Base-by-base conservation (phyloP, 2,113 vertebrate species). In the Engraulis encrasicolus region DNA sequence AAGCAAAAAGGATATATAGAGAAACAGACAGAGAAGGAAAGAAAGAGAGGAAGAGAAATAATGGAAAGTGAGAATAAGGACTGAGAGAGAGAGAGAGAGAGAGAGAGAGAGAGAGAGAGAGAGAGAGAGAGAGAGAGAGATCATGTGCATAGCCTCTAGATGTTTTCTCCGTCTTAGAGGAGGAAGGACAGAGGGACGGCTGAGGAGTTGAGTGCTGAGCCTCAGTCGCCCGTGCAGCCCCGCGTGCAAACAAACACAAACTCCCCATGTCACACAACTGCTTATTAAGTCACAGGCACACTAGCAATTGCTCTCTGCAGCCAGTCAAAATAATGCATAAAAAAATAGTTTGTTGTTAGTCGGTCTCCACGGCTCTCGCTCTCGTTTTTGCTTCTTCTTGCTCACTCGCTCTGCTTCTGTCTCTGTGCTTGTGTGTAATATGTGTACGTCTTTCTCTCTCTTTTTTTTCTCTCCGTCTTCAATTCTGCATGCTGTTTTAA, bases 261-360 rank as follows among this genome's bases (percentile, higher is more conserved):
- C 86, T 90, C 86, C 86, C 90, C 83, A 90, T 89, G 91, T 85
- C 83, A 87, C 86, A 92, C 81, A 93, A 90, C 88, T 90, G 90
- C 92, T 94, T 94, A 91, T 92, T 93, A 94, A 94, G 91, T 91
- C 93, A 90, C 86, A 94, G 88, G 89, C 90, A 89, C 87, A 84
- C 85, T 87, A 83, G 86, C 86, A 90, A 89, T 92, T 71, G 61
- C 61, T 71, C 27, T 71, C 84, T n/a, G 80, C 81, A 90, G 91
- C 87, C 89, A 93, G 93, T 89, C 90, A 92, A 93, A 94, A 94
- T 92, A 94, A 71, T 71, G 61, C 61, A 71, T 71, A 71, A 71
- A 71, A 91, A 89, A 90, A 90, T 89, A 87, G 90, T 89, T 92
- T 92, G 91, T 90, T 91, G 88, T 91, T 93, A 86, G 88, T 91